Conservation (phyloP, 2,797 vertebrate species). For the Rhinophrynus dorsalis region DNA sequence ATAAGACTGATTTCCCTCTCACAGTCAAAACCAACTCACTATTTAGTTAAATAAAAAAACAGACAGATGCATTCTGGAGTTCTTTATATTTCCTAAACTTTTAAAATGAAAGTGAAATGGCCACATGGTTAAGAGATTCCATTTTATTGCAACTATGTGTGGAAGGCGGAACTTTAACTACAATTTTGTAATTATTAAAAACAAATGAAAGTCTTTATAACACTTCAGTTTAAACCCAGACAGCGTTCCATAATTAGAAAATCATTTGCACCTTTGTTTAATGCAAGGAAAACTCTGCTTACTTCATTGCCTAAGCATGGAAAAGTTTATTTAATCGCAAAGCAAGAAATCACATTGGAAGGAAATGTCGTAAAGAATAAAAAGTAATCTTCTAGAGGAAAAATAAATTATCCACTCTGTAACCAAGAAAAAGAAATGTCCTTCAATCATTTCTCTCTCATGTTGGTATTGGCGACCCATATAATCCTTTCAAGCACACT, state of each 20-base stretch:
- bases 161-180: constrained; percentile 11
- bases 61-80: too few relatives aligned
- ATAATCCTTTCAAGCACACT: constrained; percentile 78
- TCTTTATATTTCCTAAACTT: too few relatives aligned
- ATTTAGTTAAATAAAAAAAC: too few relatives aligned
- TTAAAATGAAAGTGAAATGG: background rate
- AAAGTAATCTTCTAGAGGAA: constrained; percentile 81
- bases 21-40: too few relatives aligned
- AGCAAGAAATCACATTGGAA: constrained; percentile 70
- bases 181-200: constrained; percentile 43
- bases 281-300: constrained; percentile 39
- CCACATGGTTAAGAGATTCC: background rate
- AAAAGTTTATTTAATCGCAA: constrained; percentile 75
- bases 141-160: background rate
- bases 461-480: constrained; percentile 80
- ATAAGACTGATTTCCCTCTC: too few relatives aligned
- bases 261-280: constrained; percentile 50
- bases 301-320: constrained; percentile 46
- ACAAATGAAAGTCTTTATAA: constrained; percentile 48
- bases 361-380: constrained; percentile 77
- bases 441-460: constrained; percentile 73
- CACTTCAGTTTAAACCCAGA: constrained; percentile 36
- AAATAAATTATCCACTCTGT: constrained; percentile 80
- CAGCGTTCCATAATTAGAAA: constrained; percentile 45
- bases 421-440: constrained; percentile 78